Conservation (phyloP, 2,797 vertebrate genomes). For the Huso huso region DNA sequence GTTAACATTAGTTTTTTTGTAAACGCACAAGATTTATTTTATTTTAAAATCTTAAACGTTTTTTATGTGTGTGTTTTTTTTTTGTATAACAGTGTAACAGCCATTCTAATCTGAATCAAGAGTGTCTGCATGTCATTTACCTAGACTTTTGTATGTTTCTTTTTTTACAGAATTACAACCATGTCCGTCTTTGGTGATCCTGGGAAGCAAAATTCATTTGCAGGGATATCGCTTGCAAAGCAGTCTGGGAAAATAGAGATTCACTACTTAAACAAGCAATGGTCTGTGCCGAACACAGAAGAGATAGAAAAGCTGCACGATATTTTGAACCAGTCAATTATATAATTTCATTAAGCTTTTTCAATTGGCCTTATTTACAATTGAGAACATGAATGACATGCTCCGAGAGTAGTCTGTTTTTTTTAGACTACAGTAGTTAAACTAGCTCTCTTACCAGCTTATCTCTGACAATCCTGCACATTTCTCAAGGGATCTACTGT, state of each 20-base stretch:
- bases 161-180: slow-evolving; percentile 61
- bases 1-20: too few relatives aligned
- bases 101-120: background rate
- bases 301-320: slow-evolving; percentile 60
- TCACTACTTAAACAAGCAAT: slow-evolving; percentile 68
- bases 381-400: too few relatives aligned
- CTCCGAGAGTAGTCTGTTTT: too few relatives aligned
- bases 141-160: background rate
- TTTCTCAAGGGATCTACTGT: too few relatives aligned
- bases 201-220: slow-evolving; percentile 61
- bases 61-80: background rate
- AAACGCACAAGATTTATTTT: too few relatives aligned
- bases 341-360: too few relatives aligned
- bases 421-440: too few relatives aligned
- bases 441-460: too few relatives aligned
- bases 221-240: slow-evolving; percentile 72
- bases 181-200: slow-evolving; percentile 78
- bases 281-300: slow-evolving; percentile 44
- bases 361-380: too few relatives aligned
- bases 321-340: slow-evolving; percentile 40
- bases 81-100: background rate
- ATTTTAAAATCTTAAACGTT: background rate
- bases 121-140: background rate
- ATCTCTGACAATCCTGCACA: too few relatives aligned
- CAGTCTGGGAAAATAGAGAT: slow-evolving; percentile 74